phyloP scores from a whole-genome alignment of 1,140 invertebrate genomes.

The Lutraria rhynchaena region DNA sequence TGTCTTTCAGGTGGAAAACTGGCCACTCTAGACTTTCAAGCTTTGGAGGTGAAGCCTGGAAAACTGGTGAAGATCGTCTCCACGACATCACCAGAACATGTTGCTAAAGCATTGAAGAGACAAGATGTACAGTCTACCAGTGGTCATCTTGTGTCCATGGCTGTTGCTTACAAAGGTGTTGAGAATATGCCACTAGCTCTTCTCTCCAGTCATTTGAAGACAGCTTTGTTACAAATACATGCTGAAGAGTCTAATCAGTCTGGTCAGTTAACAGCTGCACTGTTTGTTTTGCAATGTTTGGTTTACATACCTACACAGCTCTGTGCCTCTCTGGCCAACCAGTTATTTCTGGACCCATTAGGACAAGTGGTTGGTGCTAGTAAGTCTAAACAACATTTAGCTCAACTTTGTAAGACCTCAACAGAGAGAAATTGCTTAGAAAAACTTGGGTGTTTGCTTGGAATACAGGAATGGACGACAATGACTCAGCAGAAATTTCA shows the following conservation, averaged over 20 bases:
- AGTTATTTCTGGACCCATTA: slow-evolving; percentile 79
- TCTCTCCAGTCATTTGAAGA: slow-evolving; percentile 77
- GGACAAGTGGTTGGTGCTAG: slow-evolving; percentile 77
- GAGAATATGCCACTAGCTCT: slow-evolving; percentile 74
- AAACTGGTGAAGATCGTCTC: slow-evolving; percentile 72
- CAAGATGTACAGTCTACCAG: slow-evolving; percentile 64
- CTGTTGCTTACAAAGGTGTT: slow-evolving; percentile 74
- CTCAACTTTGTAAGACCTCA: slow-evolving; percentile 62
- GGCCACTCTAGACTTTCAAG: slow-evolving; percentile 72
- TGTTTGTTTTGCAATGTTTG: slow-evolving; percentile 76
- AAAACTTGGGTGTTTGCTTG: slow-evolving; percentile 74
- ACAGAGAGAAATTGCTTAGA: slow-evolving; percentile 63
- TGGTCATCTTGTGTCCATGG: slow-evolving; percentile 78
- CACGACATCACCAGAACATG: slow-evolving; percentile 71
- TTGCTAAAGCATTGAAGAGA: slow-evolving; percentile 59
- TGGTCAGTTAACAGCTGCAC: slow-evolving; percentile 57
- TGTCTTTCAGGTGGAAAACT: slow-evolving; percentile 72
- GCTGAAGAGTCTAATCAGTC: slow-evolving; percentile 19
- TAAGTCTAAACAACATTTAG: slow-evolving; percentile 75
- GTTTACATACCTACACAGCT: slow-evolving; percentile 70
- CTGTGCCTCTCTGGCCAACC: slow-evolving; percentile 72
- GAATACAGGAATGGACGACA: slow-evolving; percentile 76
- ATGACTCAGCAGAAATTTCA: slow-evolving; percentile 65
- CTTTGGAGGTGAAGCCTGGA: slow-evolving; percentile 77
- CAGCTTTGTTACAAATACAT: slow-evolving; percentile 70